Percentiles rank a stretch among this genome's conserved stretches.
Evolutionary conservation across 2,888 invertebrate genomes (phyloP).

Genomic region (Arge pagana): DNA sequence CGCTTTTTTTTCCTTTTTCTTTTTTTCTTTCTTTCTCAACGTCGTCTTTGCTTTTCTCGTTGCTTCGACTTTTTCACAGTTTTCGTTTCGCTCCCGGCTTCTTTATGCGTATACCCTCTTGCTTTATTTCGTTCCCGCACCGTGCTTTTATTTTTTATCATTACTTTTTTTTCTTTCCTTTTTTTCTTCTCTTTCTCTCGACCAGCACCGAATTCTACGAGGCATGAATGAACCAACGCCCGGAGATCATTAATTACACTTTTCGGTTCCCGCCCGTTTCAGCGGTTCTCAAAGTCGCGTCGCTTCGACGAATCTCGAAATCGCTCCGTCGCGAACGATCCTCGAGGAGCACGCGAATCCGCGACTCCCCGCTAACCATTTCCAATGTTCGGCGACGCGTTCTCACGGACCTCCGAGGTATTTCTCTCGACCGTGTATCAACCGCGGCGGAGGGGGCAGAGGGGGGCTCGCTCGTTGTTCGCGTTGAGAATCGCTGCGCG

Average conservation of each 20-base stretch:
- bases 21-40: slow-evolving; percentile 24
- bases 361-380: too few species aligned
- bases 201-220: slow-evolving; percentile 38
- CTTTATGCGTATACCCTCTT: background rate
- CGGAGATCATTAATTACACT: slow-evolving; percentile 47
- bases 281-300: slow-evolving; percentile 17
- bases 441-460: too few species aligned
- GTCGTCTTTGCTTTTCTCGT: slow-evolving; percentile 20
- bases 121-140: slow-evolving; percentile 20
- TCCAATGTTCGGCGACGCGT: too few species aligned
- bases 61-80: slow-evolving; percentile 29
- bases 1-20: slow-evolving; percentile 38
- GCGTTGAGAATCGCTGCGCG: too few species aligned
- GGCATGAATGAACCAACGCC: slow-evolving; percentile 45
- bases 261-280: slow-evolving; percentile 39
- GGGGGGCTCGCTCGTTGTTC: too few species aligned
- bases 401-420: too few species aligned
- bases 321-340: too few species aligned
- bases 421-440: too few species aligned
- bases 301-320: too few species aligned
- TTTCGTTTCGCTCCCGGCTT: slow-evolving; percentile 10
- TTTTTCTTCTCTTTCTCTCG: slow-evolving; percentile 1
- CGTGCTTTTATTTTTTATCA: slow-evolving; percentile 16
- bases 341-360: too few species aligned
- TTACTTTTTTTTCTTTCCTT: background rate